Base-by-base conservation (phyloP, 2,888 invertebrate genomes). In the Thumatha senex region DNA sequence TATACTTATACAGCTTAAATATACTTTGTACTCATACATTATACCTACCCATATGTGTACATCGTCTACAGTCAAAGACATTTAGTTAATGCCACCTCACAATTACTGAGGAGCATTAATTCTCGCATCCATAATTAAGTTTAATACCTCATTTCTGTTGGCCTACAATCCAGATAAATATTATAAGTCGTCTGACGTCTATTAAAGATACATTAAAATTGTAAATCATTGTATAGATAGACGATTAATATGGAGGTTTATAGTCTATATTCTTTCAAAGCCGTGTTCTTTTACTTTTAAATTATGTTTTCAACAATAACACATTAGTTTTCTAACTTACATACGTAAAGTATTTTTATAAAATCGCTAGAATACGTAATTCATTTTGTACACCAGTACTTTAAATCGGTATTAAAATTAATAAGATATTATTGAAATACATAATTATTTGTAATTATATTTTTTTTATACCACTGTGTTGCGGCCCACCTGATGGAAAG, bases 121-220 rank as follows among this genome's bases (percentile, higher is more conserved):
- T 86, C 90, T 81, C 88, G 85, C 84, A 85, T 89, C 88, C 85
- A 89, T 90, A 89, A 90, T 90, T 89, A 86, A 88, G 87, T 89
- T 86, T 88, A 87, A 88, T 88, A 85, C 86, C 83, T 86, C 82
- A 86, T 87, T 87, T 83, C 87, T 84, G 85, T 82, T 81, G 81
- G 82, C 84, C 85, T 83, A 84, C 86, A 86, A 87, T 89, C 89
- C 86, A 84, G 86, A 87, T 89, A 87, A 88, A 87, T 85, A 87
- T 85, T 81, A 75, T 85, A 76, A 78, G 80, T 79, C 78, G 76
- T 82, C 82, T 78, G 76, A 74, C 76, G 76, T 79, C 79, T 79
- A 84, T 86, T 86, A 86, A 80, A 82, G 67, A 76, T 77, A 77
- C 80, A 86, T 87, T 85, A 84, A 78, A 80, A 79, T 77, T 77